These are phyloP conservation scores for Turritopsis rubra DNA, from an alignment of 30 jellyfish, hydroid and myxozoan species.

Conservation along the genomic window DNA sequence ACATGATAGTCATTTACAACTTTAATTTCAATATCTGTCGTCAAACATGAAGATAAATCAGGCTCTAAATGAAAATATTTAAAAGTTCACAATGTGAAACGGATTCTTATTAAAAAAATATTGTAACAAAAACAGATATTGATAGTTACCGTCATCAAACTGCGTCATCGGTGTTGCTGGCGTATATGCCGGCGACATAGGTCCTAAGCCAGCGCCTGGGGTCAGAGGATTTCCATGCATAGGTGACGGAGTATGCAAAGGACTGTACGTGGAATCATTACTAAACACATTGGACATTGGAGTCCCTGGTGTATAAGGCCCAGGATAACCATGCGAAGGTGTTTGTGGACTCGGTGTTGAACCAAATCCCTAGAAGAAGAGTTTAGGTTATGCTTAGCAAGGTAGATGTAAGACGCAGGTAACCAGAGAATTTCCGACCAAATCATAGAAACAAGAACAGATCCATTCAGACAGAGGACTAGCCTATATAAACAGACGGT, in stretches of 20 bases:
- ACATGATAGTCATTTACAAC: slow-evolving; percentile 79
- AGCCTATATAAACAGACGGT: no score
- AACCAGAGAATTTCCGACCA: no score
- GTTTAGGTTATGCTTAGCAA: no score
- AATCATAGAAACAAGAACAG: no score
- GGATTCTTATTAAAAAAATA: neutral
- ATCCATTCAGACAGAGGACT: no score
- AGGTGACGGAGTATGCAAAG: slow-evolving; percentile 97
- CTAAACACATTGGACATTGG: slow-evolving; percentile 90
- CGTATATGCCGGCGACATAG: slow-evolving; percentile 72
- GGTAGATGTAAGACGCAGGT: neutral
- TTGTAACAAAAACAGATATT: neutral
- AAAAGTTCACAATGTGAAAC: neutral
- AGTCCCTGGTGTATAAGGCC: slow-evolving; percentile 98
- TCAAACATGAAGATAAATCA: slow-evolving; percentile 35
- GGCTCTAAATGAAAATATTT: slow-evolving; percentile 31
- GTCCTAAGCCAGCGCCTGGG: slow-evolving; percentile 97
- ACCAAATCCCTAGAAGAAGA: slow-evolving; percentile 76
- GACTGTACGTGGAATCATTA: slow-evolving; percentile 79
- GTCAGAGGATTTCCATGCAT: slow-evolving; percentile 94
- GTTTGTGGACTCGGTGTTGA: slow-evolving; percentile 95
- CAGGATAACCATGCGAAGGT: slow-evolving; percentile 84
- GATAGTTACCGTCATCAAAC: slow-evolving; percentile 72
- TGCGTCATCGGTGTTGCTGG: slow-evolving; percentile 87
- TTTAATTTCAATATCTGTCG: slow-evolving; percentile 76